Percentiles rank a stretch among this genome's conserved stretches.
These are phyloP conservation scores for Arrhamphus sclerolepis DNA, from an alignment of 2,797 vertebrate genomes.

Conservation along the genomic window DNA sequence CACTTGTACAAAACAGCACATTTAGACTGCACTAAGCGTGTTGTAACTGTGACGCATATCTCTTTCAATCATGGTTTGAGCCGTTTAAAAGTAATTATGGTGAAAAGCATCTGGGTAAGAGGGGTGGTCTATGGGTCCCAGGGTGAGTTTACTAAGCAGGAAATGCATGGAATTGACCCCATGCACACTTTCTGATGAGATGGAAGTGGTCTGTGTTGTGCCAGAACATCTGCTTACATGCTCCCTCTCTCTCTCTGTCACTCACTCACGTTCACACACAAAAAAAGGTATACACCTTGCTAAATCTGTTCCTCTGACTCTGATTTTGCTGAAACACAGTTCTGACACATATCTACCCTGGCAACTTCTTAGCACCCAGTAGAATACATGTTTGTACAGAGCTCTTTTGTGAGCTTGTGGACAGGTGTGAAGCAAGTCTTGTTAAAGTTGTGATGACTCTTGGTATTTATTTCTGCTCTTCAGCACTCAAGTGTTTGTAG, in stretches of 20 bases:
- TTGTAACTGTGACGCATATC: slow-evolving; percentile 24
- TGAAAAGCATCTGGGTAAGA: slow-evolving; percentile 66
- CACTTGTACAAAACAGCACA: slow-evolving; percentile 17
- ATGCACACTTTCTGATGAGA: slow-evolving; percentile 46
- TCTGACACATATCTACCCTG: slow-evolving; percentile 46
- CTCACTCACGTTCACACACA: slow-evolving; percentile 16
- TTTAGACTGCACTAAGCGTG: slow-evolving; percentile 23
- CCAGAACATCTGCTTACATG: slow-evolving; percentile 65
- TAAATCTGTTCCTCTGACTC: slow-evolving; percentile 49
- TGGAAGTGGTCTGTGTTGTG: slow-evolving; percentile 39
- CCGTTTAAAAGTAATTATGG: slow-evolving; percentile 62
- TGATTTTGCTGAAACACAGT: slow-evolving; percentile 48
- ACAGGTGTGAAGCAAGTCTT: slow-evolving; percentile 56
- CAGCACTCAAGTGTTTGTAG: slow-evolving; percentile 56
- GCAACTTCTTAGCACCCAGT: slow-evolving; percentile 48
- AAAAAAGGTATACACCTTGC: slow-evolving; percentile 19
- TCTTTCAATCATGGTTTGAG: slow-evolving; percentile 46
- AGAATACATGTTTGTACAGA: slow-evolving; percentile 25
- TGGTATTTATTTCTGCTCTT: slow-evolving; percentile 56
- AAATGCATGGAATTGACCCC: slow-evolving; percentile 47
- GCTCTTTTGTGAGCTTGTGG: slow-evolving; percentile 37
- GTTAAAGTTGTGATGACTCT: slow-evolving; percentile 67
- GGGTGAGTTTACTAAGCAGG: slow-evolving; percentile 71
- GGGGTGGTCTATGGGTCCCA: slow-evolving; percentile 49
- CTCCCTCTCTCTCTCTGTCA: not conserved